Evolutionary conservation across 1,140 invertebrate species (phyloP).

Genomic region (Himalopsyche phryganea): DNA sequence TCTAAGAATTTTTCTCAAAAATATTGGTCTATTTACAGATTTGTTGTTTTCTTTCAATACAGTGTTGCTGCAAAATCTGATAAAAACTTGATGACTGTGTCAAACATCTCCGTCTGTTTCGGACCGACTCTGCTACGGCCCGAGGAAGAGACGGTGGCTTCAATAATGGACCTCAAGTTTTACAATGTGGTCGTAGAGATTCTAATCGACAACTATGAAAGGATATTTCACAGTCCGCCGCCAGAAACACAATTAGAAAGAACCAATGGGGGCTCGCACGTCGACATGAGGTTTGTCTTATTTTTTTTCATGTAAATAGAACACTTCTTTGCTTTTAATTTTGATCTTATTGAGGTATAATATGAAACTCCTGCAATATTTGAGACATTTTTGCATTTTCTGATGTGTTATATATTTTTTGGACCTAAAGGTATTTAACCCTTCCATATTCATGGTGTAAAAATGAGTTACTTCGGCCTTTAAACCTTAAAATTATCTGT

Average conservation of each 20-base stretch:
- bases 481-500: no score
- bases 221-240: slow-evolving; percentile 63
- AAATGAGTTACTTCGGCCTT: no score
- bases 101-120: slow-evolving; percentile 97
- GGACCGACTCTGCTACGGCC: slow-evolving; percentile 93
- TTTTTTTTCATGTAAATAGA: background rate
- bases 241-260: slow-evolving; percentile 25
- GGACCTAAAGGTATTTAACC: no score
- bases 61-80: slow-evolving; percentile 82
- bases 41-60: slow-evolving; percentile 36
- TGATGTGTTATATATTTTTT: no score
- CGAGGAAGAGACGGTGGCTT: slow-evolving; percentile 93
- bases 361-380: no score
- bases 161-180: slow-evolving; percentile 98
- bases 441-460: no score
- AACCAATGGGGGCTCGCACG: slow-evolving; percentile 14
- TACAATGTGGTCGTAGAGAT: slow-evolving; percentile 97
- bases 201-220: slow-evolving; percentile 87
- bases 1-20: no score
- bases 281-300: slow-evolving; percentile 31
- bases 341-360: no score
- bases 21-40: no score
- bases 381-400: no score
- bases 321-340: no score
- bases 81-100: slow-evolving; percentile 95